Evolutionary conservation across 92 coral and sea anemone species (phyloP), one percentile per base, ranked within the genome.

Genomic region (Parazoanthus swiftii): DNA sequence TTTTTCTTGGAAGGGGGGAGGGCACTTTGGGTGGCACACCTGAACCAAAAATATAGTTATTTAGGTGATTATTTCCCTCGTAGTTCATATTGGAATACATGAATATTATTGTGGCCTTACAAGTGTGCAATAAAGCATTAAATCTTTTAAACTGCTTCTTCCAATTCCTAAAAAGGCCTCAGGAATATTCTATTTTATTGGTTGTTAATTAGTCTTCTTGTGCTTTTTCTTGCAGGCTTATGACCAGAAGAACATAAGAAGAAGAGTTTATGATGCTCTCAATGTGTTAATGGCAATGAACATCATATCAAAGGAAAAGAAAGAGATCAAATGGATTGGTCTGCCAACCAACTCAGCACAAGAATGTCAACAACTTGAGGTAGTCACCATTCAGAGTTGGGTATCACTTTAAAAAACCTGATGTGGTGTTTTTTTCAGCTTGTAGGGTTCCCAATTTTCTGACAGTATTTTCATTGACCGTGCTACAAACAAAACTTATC

Each of bases 201-300:
- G 59, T 6, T 46, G 16, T 11, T 1, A 54, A 29, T 29, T 29
- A 63, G 35, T 66, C 14, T 85, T 85, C 21, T 10, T 38, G 46
- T 44, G 25, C 33, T 42, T 79, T 65, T 74, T 18, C 33, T 6
- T 73, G 13, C 71, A 97, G 99, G 98, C 98, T 72, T 97, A 97
- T 86, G 99, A 97, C 76, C 99, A 97, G 85, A 97, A 97, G 85
- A 97, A 97, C 89, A 97, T 97, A 54, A 90, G 99, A 83, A 92
- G 99, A 85, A 90, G 99, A 86, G 99, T 97, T 11, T 97, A 97
- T 37, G 99, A 97, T 94, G 99, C 99, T 44, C 92, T 97, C 33
- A 97, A 97, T 90, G 99, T 97, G 21, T 90, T 97, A 36, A 97
- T 97, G 99, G 99, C 99, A 6, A 97, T 97, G 99, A 97, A 97